Evolutionary conservation across 2,113 vertebrate genomes (phyloP), one percentile per base, ranked within the genome.

Genomic region (Nansenia antarctica): DNA sequence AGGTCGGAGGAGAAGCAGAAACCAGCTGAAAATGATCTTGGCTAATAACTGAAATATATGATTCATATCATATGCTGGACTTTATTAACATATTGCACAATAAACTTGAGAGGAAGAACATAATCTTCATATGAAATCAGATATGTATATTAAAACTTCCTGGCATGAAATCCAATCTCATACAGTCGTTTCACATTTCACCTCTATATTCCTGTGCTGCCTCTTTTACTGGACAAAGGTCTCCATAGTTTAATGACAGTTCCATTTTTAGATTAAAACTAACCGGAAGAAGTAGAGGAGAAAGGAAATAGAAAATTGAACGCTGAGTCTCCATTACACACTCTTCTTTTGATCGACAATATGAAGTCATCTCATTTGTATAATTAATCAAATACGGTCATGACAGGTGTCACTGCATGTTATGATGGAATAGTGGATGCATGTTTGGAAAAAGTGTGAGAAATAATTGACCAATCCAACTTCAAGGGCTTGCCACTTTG

Each of bases 231-330:
- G 22, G 54, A 26, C 83, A 53, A 64, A 32, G 74, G 79, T 78
- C 78, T 65, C 57, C 11, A 70, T 49, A 47, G 72, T 81, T 83
- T 87, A 77, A 85, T 85, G 80, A 82, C 55, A 73, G 61, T 71
- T 81, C 69, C 55, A 57, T 70, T 45, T 61, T 78, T 55, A 78
- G 69, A 81, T 82, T 81, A n/a, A n/a, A n/a, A n/a, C 80, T 77
- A 78, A 76, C 67, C 65, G 82, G 47, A 77, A 69, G 54, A 77
- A 66, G 54, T 9, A 72, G 53, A 65, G 83, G 55, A 35, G 59
- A 82, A 82, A 53, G 32, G 5, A 83, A 76, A 62, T 73, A 71
- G 81, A 84, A 64, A 82, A 45, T 1, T 24, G 39, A 57, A 35
- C 67, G 57, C 57, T 57, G 62, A 29, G 75, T 73, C 81, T 69